These are phyloP conservation scores for Trachymyrmex septentrionalis DNA, from an alignment of 1,140 invertebrate species.

Conservation along the genomic window DNA sequence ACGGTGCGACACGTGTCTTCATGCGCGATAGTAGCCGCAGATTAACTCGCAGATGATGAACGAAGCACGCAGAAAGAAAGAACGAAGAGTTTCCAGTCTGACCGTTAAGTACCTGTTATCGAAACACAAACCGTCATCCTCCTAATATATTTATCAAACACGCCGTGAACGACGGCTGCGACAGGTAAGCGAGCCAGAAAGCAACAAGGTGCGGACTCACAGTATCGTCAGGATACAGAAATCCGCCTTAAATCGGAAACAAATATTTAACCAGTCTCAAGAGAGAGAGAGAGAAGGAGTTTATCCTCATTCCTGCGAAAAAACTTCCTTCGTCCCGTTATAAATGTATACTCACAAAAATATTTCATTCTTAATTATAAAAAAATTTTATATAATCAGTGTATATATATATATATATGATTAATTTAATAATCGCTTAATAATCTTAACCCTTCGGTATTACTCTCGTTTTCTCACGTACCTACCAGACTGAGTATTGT, in stretches of 20 bases:
- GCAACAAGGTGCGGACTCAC: conserved; percentile 69
- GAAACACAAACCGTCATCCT: conserved; percentile 81
- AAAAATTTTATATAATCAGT: background rate
- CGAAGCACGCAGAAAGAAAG: conserved; percentile 60
- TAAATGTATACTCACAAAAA: background rate
- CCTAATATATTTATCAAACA: conserved; percentile 84
- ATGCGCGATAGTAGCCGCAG: conserved; percentile 41
- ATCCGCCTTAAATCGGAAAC: conserved; percentile 81
- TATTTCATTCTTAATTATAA: background rate
- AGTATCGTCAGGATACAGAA: conserved; percentile 71
- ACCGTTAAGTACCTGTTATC: conserved; percentile 82
- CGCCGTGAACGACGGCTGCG: conserved; percentile 61
- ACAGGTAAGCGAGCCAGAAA: conserved; percentile 69
- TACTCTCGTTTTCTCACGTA: no score
- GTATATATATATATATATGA: background rate
- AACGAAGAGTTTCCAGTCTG: conserved; percentile 72
- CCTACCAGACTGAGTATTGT: no score
- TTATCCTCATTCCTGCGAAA: conserved; percentile 24
- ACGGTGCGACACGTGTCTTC: conserved; percentile 42
- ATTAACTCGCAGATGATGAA: conserved; percentile 43
- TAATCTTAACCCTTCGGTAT: background rate
- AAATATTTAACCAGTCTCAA: conserved; percentile 81
- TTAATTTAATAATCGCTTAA: background rate
- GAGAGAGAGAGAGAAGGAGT: no score
- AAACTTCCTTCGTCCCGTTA: background rate